Conservation (phyloP, 2,797 vertebrate genomes). For the Phoebastria nigripes region DNA sequence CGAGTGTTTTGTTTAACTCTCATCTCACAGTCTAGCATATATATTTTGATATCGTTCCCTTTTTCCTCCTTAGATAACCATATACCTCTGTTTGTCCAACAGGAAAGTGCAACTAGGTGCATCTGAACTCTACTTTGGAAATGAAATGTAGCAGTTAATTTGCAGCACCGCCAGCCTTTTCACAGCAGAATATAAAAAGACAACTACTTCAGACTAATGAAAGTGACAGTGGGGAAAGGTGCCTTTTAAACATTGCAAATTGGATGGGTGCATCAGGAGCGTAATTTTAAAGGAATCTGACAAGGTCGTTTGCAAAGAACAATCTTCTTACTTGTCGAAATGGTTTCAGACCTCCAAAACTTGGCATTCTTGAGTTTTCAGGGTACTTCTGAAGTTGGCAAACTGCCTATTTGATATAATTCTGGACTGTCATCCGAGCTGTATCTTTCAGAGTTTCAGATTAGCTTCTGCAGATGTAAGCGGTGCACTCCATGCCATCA, state of each 20-base stretch:
- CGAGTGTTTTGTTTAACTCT: not conserved
- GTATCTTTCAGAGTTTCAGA: not conserved
- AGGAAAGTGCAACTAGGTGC: not conserved
- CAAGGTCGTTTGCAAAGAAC: constrained; percentile 18
- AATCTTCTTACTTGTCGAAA: not conserved
- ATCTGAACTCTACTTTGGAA: constrained; percentile 10
- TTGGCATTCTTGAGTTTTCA: not conserved
- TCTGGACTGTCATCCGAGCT: not conserved
- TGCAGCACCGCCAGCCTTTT: constrained; percentile 5
- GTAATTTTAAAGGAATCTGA: constrained; percentile 55
- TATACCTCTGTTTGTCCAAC: not conserved
- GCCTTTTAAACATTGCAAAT: constrained; percentile 28
- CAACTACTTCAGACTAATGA: constrained; percentile 27
- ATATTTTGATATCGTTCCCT: not conserved
- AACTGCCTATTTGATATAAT: not conserved
- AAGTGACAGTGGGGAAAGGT: constrained; percentile 37
- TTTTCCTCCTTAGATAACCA: not conserved
- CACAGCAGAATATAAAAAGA: not conserved
- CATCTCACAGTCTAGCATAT: not conserved
- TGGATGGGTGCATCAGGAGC: constrained; percentile 6
- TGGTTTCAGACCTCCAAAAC: constrained; percentile 3
- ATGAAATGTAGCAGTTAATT: constrained; percentile 50
- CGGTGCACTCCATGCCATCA: accelerated
- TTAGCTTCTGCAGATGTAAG: not conserved
- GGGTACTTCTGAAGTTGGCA: not conserved